Evolutionary conservation across 2,113 vertebrate species (phyloP).

Genomic region (Bucco capensis): DNA sequence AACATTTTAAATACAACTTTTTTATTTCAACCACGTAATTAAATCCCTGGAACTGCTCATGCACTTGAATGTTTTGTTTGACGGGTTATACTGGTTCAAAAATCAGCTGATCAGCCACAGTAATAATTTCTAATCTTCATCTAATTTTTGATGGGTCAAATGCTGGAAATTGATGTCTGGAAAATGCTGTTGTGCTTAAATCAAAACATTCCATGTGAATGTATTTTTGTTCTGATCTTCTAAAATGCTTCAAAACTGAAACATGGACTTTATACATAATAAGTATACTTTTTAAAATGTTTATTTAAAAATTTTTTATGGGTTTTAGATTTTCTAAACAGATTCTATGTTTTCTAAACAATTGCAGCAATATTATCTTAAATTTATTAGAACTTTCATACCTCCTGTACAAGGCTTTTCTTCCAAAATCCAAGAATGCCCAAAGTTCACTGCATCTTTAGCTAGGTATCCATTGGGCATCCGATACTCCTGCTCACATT

Average conservation of each 20-base stretch:
- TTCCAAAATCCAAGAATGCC: conserved; percentile 78
- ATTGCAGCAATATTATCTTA: background rate
- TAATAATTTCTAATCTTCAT: background rate
- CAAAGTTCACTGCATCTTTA: conserved; percentile 69
- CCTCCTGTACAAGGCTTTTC: conserved; percentile 70
- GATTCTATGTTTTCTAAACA: background rate
- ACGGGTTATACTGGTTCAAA: background rate
- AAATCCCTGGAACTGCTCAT: background rate
- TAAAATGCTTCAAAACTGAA: background rate
- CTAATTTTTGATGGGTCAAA: background rate
- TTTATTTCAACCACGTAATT: background rate
- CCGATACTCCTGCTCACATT: conserved; percentile 69
- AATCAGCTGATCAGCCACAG: background rate
- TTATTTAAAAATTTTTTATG: background rate
- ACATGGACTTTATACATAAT: background rate
- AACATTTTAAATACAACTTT: background rate
- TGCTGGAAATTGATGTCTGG: background rate
- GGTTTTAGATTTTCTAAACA: background rate
- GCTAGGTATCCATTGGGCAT: conserved; percentile 70
- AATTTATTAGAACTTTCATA: background rate
- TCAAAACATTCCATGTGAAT: background rate
- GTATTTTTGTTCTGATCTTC: background rate
- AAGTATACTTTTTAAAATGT: background rate
- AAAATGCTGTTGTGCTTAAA: background rate
- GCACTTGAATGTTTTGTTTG: background rate